These are phyloP conservation scores for Unio pictorum DNA, from an alignment of 2,888 invertebrate species.

Conservation along the genomic window DNA sequence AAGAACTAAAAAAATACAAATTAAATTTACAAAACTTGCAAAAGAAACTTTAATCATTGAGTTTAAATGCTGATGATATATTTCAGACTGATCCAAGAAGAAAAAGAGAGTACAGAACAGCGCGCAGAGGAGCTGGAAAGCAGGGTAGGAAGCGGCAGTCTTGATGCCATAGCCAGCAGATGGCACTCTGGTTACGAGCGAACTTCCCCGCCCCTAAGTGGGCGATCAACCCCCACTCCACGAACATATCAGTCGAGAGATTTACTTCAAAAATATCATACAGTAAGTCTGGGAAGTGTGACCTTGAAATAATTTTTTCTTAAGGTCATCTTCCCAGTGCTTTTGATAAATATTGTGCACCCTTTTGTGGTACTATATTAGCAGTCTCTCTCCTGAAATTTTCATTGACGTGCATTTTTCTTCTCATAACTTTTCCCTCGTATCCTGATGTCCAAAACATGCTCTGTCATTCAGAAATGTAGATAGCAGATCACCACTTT, in stretches of 20 bases:
- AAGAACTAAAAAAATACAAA: no score
- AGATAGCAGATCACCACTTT: no score
- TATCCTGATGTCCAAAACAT: no score
- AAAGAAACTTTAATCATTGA: background rate
- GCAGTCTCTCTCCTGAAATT: no score
- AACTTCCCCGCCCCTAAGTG: constrained; percentile 85
- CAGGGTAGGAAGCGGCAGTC: constrained; percentile 83
- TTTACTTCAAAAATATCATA: constrained; percentile 92
- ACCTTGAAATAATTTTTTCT: background rate
- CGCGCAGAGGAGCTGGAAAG: constrained; percentile 97
- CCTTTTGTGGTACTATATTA: no score
- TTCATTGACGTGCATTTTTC: no score
- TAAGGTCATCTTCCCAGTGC: no score
- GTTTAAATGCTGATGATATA: background rate
- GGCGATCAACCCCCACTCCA: constrained; percentile 85
- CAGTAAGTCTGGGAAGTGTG: constrained; percentile 79
- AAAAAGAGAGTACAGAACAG: constrained; percentile 88
- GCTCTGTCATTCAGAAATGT: no score
- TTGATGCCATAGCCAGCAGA: constrained; percentile 83
- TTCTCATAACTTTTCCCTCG: no score
- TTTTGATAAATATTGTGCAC: no score
- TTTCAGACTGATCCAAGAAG: constrained; percentile 83
- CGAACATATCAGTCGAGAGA: constrained; percentile 57
- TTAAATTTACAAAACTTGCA: background rate
- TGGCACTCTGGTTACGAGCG: constrained; percentile 76